Conservation (phyloP, 2,888 invertebrate genomes). For the Euspilapteryx auroguttella region DNA sequence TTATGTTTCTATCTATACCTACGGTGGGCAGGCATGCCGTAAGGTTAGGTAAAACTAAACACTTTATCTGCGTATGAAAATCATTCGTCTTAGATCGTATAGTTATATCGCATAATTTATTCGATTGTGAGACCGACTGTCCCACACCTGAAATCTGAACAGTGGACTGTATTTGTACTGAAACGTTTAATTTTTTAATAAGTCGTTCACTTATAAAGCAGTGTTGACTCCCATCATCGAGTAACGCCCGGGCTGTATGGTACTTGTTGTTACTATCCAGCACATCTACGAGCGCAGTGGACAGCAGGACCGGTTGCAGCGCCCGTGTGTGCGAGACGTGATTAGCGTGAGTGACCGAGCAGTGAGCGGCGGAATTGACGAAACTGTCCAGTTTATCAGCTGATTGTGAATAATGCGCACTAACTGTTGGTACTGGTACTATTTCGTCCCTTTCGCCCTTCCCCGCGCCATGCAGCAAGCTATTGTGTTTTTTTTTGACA, state of each 20-base stretch:
- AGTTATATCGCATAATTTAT: constrained; percentile 7
- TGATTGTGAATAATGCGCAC: too few species aligned
- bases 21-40: constrained; percentile 5
- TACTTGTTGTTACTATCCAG: constrained; percentile 7
- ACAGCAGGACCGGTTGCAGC: constrained; percentile 9
- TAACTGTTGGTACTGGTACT: too few species aligned
- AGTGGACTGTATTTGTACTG: constrained; percentile 5
- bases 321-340: too few species aligned
- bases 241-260: constrained; percentile 8
- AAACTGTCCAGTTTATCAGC: too few species aligned
- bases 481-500: constrained; percentile 1
- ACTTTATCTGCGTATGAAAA: constrained; percentile 8
- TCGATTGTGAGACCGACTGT: constrained; percentile 7
- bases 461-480: background rate
- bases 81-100: constrained; percentile 6
- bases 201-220: background rate
- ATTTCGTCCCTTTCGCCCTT: too few species aligned
- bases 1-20: background rate
- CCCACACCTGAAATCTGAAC: constrained; percentile 9
- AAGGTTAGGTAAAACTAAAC: constrained; percentile 7
- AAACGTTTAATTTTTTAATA: constrained; percentile 5
- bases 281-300: constrained; percentile 10
- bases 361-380: too few species aligned
- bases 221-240: constrained; percentile 10
- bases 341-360: too few species aligned